phyloP scores from a whole-genome alignment of 2,888 invertebrate species.

The Amiota communis region DNA sequence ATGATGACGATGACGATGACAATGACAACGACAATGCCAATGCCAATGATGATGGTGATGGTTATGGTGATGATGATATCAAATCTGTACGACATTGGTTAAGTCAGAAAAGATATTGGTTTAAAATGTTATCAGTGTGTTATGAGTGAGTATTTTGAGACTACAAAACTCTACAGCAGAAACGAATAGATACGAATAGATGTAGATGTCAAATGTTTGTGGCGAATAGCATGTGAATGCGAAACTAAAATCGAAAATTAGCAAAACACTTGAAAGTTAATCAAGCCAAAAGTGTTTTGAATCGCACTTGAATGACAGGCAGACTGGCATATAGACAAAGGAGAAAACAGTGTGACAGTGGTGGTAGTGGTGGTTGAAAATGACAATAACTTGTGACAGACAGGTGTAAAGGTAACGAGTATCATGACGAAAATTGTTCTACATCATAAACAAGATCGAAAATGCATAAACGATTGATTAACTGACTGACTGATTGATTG shows the following conservation, averaged over 20 bases:
- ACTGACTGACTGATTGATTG: neutral
- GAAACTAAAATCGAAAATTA: constrained; percentile 9
- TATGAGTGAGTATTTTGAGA: too few species aligned
- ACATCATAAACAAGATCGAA: too few species aligned
- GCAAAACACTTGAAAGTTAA: constrained; percentile 19
- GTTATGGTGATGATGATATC: neutral
- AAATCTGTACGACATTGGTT: neutral
- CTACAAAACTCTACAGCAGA: neutral
- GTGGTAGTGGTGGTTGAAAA: neutral
- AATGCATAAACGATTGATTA: neutral
- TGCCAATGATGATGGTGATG: too few species aligned
- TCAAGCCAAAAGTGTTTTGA: constrained; percentile 11
- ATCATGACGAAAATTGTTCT: too few species aligned
- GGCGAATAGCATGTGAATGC: too few species aligned
- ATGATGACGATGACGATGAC: neutral
- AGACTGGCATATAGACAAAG: neutral
- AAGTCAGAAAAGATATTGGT: neutral
- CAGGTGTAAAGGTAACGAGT: too few species aligned
- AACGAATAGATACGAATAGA: neutral
- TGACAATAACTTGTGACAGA: too few species aligned
- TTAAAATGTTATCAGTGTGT: too few species aligned
- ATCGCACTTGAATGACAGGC: neutral
- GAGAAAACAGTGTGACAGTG: neutral
- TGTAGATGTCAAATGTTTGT: neutral
- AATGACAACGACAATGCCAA: neutral